These are phyloP conservation scores for Phylloscopus trochilus DNA, from an alignment of 2,113 vertebrate species.

Conservation along the genomic window DNA sequence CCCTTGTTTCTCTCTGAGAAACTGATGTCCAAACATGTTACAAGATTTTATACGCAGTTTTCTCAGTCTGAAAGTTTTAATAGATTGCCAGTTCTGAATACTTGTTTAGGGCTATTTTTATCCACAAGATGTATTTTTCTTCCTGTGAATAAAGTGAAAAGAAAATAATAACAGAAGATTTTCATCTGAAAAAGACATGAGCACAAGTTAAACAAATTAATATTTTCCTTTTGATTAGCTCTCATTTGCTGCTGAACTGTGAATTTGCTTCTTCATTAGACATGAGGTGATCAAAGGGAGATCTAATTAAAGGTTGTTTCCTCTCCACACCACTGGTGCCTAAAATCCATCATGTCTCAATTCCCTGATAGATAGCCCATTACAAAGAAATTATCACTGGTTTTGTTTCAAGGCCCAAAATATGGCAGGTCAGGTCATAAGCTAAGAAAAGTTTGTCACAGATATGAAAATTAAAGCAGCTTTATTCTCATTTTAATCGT, in stretches of 20 bases:
- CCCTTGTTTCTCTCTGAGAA: not conserved
- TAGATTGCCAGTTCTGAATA: not conserved
- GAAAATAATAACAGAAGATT: constrained; percentile 1
- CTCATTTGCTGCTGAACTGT: constrained; percentile 24
- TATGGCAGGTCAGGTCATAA: constrained; percentile 19
- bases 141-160: constrained; percentile 10
- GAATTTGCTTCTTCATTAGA: constrained; percentile 35
- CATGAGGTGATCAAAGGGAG: not conserved
- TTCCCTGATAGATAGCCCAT: not conserved
- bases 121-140: not conserved
- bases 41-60: not conserved
- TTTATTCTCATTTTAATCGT: constrained; percentile 60
- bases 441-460: constrained; percentile 56
- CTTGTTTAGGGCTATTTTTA: not conserved
- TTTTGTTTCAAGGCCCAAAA: constrained; percentile 47
- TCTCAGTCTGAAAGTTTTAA: not conserved
- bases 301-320: constrained; percentile 24
- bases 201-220: not conserved
- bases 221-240: constrained; percentile 11
- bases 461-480: constrained; percentile 31
- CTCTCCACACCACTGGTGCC: not conserved
- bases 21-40: not conserved
- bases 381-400: not conserved
- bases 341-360: not conserved
- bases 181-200: not conserved